Evolutionary conservation across 2,888 invertebrate species (phyloP).

Genomic region (Patella depressa): DNA sequence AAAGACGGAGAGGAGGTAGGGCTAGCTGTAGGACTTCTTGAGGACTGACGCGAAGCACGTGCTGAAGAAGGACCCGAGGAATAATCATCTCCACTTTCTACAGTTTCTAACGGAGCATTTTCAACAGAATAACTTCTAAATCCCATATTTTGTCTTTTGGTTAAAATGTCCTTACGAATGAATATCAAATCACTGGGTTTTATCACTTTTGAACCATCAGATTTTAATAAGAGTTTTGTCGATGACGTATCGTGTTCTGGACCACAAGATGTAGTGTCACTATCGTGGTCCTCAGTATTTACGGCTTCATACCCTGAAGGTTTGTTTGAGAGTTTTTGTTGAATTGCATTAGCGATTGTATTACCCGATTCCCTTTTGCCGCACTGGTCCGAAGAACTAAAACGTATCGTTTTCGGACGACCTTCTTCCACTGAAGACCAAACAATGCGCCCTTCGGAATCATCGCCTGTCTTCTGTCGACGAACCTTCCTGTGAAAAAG

Average conservation of each 20-base stretch:
- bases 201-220: background rate
- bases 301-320: conserved; percentile 23
- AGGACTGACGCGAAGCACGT: background rate
- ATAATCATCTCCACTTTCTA: conserved; percentile 3
- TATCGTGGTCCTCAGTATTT: conserved; percentile 19
- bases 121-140: conserved; percentile 5
- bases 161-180: conserved; percentile 9
- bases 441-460: background rate
- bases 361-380: background rate
- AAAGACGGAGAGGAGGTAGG: background rate
- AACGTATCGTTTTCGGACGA: conserved; percentile 6
- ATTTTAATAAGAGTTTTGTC: background rate
- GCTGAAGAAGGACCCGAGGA: background rate
- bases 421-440: conserved; percentile 3
- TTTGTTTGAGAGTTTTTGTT: background rate
- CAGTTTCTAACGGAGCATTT: conserved; percentile 1
- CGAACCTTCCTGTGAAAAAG: conserved; percentile 31
- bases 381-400: background rate
- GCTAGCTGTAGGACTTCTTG: background rate
- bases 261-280: background rate
- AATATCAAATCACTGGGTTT: background rate
- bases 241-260: background rate
- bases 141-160: conserved; percentile 5
- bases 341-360: background rate
- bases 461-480: conserved; percentile 24